phyloP scores from a whole-genome alignment of 2,113 vertebrate genomes.

The Calidris pygmaea region DNA sequence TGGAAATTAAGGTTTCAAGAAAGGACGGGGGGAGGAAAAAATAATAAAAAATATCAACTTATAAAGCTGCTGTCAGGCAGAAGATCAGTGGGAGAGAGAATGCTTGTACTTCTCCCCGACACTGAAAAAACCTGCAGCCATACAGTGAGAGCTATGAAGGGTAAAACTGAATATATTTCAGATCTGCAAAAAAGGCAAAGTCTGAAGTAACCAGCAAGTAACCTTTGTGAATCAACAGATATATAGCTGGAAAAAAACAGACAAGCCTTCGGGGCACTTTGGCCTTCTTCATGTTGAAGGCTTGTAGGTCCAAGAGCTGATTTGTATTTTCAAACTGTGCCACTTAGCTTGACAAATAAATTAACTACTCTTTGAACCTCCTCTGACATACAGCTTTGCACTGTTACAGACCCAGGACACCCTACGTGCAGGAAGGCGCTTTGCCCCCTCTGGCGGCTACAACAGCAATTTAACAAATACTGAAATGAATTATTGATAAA shows the following conservation, averaged over 20 bases:
- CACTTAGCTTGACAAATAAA: neutral
- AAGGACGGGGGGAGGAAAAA: fast-evolving
- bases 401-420: fast-evolving
- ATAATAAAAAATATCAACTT: neutral
- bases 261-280: neutral
- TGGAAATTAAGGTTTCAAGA: neutral
- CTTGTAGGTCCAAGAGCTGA: neutral
- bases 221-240: neutral
- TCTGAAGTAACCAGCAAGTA: neutral
- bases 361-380: neutral
- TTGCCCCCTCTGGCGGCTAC: neutral
- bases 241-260: neutral
- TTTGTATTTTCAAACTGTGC: neutral
- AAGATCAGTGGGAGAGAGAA: neutral
- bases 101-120: neutral
- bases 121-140: neutral
- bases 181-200: neutral
- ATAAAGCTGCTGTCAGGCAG: neutral
- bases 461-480: neutral
- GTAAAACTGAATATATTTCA: neutral
- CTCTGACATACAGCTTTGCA: fast-evolving
- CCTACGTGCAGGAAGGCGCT: neutral
- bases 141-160: neutral
- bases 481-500: neutral
- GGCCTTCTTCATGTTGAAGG: neutral